Percentiles rank a stretch among this genome's conserved stretches.
phyloP scores from a whole-genome alignment of 2,888 invertebrate genomes.

The Salpingus planirostris region DNA sequence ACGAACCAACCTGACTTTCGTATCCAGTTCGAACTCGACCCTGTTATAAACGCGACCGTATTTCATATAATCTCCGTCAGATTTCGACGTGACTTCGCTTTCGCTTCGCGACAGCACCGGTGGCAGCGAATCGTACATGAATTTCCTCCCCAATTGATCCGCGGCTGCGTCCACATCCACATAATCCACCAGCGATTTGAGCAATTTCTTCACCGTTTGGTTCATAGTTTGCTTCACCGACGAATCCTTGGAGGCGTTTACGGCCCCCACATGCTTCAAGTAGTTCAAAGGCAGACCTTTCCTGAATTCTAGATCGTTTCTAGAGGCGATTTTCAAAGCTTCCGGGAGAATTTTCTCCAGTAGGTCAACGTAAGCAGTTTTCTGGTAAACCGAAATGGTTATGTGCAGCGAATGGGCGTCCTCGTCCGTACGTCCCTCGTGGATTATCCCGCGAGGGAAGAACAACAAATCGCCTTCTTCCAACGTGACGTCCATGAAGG shows the following conservation, averaged over 20 bases:
- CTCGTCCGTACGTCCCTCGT: slow-evolving; percentile 72
- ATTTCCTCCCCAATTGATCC: slow-evolving; percentile 78
- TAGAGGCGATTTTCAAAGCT: slow-evolving; percentile 65
- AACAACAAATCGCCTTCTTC: slow-evolving; percentile 87
- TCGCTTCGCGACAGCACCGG: slow-evolving; percentile 65
- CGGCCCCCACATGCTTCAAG: slow-evolving; percentile 64
- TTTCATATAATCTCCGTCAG: slow-evolving; percentile 46
- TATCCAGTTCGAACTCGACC: slow-evolving; percentile 55
- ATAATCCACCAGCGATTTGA: slow-evolving; percentile 53
- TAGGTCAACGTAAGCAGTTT: slow-evolving; percentile 83
- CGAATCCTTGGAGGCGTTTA: slow-evolving; percentile 47
- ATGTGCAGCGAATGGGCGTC: slow-evolving; percentile 87
- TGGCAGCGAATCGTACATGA: slow-evolving; percentile 80
- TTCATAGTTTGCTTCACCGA: slow-evolving; percentile 36
- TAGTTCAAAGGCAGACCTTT: slow-evolving; percentile 73
- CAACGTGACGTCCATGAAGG: slow-evolving; percentile 69
- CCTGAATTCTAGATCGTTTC: slow-evolving; percentile 58
- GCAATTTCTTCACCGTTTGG: slow-evolving; percentile 46
- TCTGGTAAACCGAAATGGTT: slow-evolving; percentile 87
- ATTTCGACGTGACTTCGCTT: slow-evolving; percentile 58
- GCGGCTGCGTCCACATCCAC: slow-evolving; percentile 69
- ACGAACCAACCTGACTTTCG: slow-evolving; percentile 51
- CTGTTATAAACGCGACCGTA: slow-evolving; percentile 54
- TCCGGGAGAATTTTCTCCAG: slow-evolving; percentile 70
- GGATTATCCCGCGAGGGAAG: slow-evolving; percentile 83